Base-by-base conservation (phyloP, 2,888 invertebrate species). In the Xiphydria camelus region DNA sequence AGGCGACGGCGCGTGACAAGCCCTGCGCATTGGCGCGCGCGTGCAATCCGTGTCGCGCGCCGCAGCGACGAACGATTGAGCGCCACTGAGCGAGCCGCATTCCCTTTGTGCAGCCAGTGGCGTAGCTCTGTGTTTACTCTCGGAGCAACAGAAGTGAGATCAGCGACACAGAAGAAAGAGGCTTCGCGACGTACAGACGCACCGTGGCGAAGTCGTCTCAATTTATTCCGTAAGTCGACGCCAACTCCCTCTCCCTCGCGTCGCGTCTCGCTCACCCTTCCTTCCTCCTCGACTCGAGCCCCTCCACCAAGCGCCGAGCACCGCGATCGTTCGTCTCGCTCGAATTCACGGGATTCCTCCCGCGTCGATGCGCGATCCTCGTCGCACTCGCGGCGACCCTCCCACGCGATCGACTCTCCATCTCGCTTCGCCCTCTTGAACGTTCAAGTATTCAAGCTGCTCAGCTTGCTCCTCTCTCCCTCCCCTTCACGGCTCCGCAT, bases 101-200 rank as follows among this genome's bases (percentile, higher is more conserved):
- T 64, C 64, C 59, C 62, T 62, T 64, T 64, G 57, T 61, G 61
- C 60, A 61, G 57, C 59, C 66, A 64, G 51, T 64, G 64, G 66
- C 66, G 64, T 62, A 61, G 66, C 39, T 58, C 48, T 18, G 58
- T 64, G 59, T 64, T 64, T 54, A 56, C 55, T 61, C 57, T 53
- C 49, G 43, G 41, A 25, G 44, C 34, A 55, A 61, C 56, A 51
- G 47, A 55, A 55, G 51, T 49, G 49, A 56, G 54, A 56, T 54
- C 59, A 61, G 55, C 50, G 51, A 42, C 49, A 47, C 49, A 47
- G 51, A 47, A 47, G 51, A 55, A 55, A 51, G 55, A 59, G 53
- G 56, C 53, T 47, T 39, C 39, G 34, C 33, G 29, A 38, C 25
- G 18, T 33, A 23, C 29, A 29, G 23, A 48, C 38, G 41, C 39